Evolutionary conservation across 1,140 invertebrate genomes (phyloP), one percentile per base, ranked within the genome.

Genomic region (Ceratosolen solmsi): DNA sequence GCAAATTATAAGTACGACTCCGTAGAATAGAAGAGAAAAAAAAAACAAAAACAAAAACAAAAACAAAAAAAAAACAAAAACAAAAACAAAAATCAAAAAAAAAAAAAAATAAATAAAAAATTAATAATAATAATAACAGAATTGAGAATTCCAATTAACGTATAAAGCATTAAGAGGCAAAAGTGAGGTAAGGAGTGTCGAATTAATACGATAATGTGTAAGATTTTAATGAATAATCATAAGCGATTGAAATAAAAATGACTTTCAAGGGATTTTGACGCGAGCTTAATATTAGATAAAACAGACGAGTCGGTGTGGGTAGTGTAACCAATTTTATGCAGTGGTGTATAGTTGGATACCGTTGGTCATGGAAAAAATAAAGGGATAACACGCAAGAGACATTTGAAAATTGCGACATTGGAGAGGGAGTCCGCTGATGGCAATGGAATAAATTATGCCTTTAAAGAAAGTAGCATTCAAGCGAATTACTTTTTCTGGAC

Each of bases 381-480:
- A 83, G 76, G 73, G 54, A n/a, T n/a, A n/a, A n/a, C n/a, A n/a
- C n/a, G n/a, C n/a, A n/a, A n/a, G n/a, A n/a, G n/a, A n/a, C n/a
- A n/a, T 79, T 79, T 58, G 74, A 41, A 36, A 25, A 75, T 84
- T 79, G 79, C 72, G 15, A 86, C 82, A 86, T 51, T 49, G 0
- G 33, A 80, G 46, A 73, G 49, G 72, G 25, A 58, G 71, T 65
- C 17, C 1, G 33, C 20, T 70, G 30, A 8, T 20, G 49, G 63
- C 51, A 83, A 51, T 60, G 56, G 84, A 84, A 87, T 87, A 81
- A 85, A 85, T 85, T 85, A 86, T 79, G 80, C 72, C 60, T 84
- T 85, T 82, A 79, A 83, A 72, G 84, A 80, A 84, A 75, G 49
- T 77, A 65, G 63, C 63, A 63, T 41, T 75, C 46, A 58, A 70